phyloP scores from a whole-genome alignment of 2,888 invertebrate species.

The Bombylius major region DNA sequence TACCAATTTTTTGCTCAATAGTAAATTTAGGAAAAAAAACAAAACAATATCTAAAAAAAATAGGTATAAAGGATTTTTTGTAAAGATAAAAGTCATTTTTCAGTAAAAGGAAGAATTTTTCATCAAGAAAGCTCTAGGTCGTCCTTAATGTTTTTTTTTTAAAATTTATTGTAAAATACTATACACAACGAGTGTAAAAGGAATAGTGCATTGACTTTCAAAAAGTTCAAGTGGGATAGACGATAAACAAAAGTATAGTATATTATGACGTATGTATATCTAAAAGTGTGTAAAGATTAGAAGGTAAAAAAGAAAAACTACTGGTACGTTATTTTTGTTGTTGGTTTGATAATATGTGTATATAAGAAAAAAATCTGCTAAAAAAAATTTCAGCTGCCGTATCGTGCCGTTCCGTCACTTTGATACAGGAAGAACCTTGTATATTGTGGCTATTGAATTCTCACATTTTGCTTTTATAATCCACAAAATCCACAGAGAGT shows the following conservation, averaged over 20 bases:
- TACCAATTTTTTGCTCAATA: too few relatives aligned
- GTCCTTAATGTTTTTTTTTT: neutral
- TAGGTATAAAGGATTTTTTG: too few relatives aligned
- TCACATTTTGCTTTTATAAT: slow-evolving; percentile 6
- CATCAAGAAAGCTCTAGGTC: neutral
- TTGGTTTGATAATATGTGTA: too few relatives aligned
- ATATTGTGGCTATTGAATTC: slow-evolving; percentile 25
- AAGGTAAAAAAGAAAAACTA: too few relatives aligned
- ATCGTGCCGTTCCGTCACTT: too few relatives aligned
- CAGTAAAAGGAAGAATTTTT: too few relatives aligned
- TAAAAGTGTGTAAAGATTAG: too few relatives aligned
- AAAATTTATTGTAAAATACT: neutral
- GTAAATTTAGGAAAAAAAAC: too few relatives aligned
- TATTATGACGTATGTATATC: too few relatives aligned
- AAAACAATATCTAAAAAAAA: too few relatives aligned
- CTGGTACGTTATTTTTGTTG: too few relatives aligned
- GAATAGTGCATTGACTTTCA: neutral
- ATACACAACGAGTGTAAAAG: neutral
- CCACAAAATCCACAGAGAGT: neutral
- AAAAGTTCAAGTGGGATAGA: neutral
- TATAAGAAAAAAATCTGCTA: too few relatives aligned
- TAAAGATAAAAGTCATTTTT: neutral
- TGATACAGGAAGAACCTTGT: slow-evolving; percentile 35
- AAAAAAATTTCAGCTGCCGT: neutral
- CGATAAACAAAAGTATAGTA: neutral